phyloP scores from a whole-genome alignment of 2,113 vertebrate species.

The Oreochromis tanganicae region DNA sequence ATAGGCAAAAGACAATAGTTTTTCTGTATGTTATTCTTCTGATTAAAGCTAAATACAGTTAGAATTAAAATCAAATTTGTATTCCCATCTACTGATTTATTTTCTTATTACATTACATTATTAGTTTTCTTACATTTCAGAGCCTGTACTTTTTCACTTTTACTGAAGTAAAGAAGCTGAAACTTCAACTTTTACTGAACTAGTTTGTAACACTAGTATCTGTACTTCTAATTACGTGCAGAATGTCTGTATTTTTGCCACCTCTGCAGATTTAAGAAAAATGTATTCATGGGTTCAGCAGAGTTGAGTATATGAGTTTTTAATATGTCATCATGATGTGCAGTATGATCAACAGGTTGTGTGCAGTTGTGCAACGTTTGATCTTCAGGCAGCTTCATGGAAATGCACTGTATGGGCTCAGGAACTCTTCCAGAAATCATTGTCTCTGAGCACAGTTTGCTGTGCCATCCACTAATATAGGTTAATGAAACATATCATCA shows the following conservation, averaged over 20 bases:
- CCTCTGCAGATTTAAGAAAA: neutral
- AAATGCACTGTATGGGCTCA: neutral
- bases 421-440: neutral
- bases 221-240: neutral
- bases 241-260: neutral
- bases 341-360: neutral
- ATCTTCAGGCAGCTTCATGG: neutral
- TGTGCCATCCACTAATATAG: neutral
- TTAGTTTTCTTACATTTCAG: neutral
- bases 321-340: neutral
- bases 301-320: neutral
- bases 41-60: neutral
- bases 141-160: neutral
- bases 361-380: neutral
- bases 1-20: neutral
- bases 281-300: neutral
- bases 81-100: neutral
- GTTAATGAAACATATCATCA: neutral
- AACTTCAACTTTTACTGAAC: neutral
- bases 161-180: neutral
- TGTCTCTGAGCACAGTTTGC: neutral
- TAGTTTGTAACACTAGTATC: neutral
- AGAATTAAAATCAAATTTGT: neutral
- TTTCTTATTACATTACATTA: neutral
- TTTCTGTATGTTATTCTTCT: neutral